Evolutionary conservation across 2,113 vertebrate genomes (phyloP).

Genomic region (Elaphurus davidianus): DNA sequence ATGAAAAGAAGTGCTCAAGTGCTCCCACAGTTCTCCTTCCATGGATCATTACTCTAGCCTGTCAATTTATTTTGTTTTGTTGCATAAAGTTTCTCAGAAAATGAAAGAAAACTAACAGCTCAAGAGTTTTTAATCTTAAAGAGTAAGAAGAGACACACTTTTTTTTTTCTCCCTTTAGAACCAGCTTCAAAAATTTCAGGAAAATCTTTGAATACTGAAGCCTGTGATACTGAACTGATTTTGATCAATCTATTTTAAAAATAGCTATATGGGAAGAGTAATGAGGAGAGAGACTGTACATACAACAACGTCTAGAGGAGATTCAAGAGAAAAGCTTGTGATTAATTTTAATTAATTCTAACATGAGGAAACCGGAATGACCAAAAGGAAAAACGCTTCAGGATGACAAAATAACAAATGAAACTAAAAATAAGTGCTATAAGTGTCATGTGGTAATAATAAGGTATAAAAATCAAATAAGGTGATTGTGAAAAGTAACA

Average conservation of each 20-base stretch:
- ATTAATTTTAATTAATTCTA: conserved; percentile 27
- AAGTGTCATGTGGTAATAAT: neutral
- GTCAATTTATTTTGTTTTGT: neutral
- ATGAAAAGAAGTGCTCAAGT: neutral
- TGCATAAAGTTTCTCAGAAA: neutral
- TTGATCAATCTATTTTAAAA: conserved; percentile 21
- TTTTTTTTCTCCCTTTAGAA: neutral
- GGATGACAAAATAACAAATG: neutral
- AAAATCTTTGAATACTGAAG: neutral
- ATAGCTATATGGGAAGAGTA: neutral
- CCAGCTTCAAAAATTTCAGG: neutral
- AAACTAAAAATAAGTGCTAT: neutral
- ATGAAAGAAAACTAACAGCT: conserved; percentile 2
- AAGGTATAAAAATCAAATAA: neutral
- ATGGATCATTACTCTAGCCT: neutral
- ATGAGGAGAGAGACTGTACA: neutral
- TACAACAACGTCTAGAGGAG: neutral
- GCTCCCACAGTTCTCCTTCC: neutral
- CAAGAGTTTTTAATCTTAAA: conserved; percentile 2
- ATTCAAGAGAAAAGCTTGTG: neutral
- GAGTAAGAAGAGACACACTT: neutral
- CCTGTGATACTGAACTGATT: neutral
- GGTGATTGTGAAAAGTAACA: neutral
- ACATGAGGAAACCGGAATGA: neutral
- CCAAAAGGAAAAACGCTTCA: neutral